A percentile compares a stretch with the other conserved stretches of the same genome.
Conservation (phyloP, 64 coral and sea anemone species). For the Montipora capricornis region DNA sequence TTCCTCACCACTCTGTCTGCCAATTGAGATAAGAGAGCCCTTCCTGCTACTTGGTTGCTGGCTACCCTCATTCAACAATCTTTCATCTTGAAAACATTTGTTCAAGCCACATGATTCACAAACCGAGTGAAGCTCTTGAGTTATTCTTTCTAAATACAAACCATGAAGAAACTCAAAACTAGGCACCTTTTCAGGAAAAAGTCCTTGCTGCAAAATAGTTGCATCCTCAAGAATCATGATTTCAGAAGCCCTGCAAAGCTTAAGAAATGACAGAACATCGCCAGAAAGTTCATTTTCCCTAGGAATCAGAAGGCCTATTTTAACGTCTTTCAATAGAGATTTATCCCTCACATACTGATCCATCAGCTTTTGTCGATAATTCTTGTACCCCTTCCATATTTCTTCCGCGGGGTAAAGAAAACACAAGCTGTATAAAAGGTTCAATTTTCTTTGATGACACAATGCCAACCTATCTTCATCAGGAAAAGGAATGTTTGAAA, state of each 20-base stretch:
- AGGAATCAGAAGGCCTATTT: conserved; percentile 45
- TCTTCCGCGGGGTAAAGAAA: conserved; percentile 77
- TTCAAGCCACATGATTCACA: conserved; percentile 50
- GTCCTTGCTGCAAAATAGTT: conserved; percentile 65
- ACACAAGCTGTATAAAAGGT: conserved; percentile 62
- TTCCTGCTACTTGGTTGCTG: background rate
- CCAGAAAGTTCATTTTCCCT: conserved; percentile 58
- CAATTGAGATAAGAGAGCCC: background rate
- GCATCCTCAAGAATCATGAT: conserved; percentile 89
- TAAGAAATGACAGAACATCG: conserved; percentile 76
- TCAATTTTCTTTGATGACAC: conserved; percentile 51
- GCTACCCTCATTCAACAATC: background rate
- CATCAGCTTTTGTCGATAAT: conserved; percentile 67
- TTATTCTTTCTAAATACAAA: conserved; percentile 77
- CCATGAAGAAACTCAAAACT: conserved; percentile 74
- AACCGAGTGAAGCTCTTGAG: conserved; percentile 65
- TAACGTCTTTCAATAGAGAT: conserved; percentile 48
- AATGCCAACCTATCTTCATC: conserved; percentile 24
- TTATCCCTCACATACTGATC: conserved; percentile 59
- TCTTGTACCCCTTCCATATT: conserved; percentile 80
- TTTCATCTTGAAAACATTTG: background rate
- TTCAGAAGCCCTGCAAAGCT: conserved; percentile 78
- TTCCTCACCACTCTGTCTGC: conserved; percentile 2
- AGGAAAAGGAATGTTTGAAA: conserved; percentile 65
- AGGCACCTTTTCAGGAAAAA: conserved; percentile 55